phyloP scores from a whole-genome alignment of 1,140 invertebrate genomes.

The Procambarus clarkii region DNA sequence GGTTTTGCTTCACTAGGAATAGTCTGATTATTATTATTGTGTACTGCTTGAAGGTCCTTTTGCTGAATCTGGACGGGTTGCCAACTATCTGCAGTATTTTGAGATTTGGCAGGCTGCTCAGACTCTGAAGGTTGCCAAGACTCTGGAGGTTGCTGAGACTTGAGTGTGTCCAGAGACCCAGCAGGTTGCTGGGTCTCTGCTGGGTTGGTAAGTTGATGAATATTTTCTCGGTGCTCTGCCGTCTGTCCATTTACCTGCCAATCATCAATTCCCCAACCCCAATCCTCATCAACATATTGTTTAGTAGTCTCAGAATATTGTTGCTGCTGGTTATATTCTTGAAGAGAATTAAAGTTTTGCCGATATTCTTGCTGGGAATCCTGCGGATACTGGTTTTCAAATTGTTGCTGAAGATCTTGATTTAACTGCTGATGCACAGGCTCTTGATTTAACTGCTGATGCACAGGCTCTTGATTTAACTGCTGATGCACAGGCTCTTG shows the following conservation, averaged over 20 bases:
- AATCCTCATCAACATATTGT: constrained; percentile 38
- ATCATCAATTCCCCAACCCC: constrained; percentile 60
- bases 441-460: too few relatives aligned
- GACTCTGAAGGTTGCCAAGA: neutral
- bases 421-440: too few relatives aligned
- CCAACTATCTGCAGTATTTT: too few relatives aligned
- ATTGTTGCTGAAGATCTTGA: neutral
- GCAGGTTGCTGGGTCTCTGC: too few relatives aligned
- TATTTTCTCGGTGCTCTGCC: constrained; percentile 9
- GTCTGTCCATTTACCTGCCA: constrained; percentile 53
- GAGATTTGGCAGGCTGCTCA: neutral
- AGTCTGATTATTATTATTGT: neutral
- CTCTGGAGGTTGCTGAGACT: neutral
- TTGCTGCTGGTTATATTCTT: constrained; percentile 18
- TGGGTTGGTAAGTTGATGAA: too few relatives aligned
- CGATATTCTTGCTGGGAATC: neutral
- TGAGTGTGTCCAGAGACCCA: too few relatives aligned
- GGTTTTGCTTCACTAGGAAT: neutral
- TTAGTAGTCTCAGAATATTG: neutral
- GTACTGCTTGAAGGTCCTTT: neutral
- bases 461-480: too few relatives aligned
- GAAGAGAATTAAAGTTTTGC: neutral
- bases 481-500: too few relatives aligned
- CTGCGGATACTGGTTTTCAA: neutral
- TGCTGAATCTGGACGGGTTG: neutral